These are phyloP conservation scores for Limosa lapponica DNA, from an alignment of 2,797 vertebrate genomes.

Conservation along the genomic window DNA sequence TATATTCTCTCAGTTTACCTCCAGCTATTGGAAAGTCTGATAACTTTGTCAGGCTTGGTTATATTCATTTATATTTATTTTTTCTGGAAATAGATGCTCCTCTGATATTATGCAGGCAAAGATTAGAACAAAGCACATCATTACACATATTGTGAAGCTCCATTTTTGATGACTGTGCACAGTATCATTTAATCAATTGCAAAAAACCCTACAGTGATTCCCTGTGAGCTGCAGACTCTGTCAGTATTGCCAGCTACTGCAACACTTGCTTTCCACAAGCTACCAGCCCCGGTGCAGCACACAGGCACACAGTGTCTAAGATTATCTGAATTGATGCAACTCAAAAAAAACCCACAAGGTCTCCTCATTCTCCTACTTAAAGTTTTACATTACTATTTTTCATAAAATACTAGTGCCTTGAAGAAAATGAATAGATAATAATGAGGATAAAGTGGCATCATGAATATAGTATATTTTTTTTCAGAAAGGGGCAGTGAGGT, in stretches of 20 bases:
- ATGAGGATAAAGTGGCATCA: neutral
- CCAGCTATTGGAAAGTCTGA: neutral
- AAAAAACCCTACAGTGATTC: neutral
- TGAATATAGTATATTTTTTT: neutral
- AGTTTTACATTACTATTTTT: neutral
- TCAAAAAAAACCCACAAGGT: neutral
- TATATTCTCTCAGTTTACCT: neutral
- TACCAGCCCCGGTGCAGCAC: neutral
- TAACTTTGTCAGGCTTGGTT: neutral
- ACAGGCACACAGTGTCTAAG: fast-evolving
- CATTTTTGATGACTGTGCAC: neutral
- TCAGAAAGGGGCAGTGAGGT: neutral
- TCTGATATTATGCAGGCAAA: neutral
- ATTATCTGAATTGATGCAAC: neutral
- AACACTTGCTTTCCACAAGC: neutral
- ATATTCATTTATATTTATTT: neutral
- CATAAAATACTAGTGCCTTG: neutral
- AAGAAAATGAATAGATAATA: neutral
- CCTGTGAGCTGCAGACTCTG: neutral
- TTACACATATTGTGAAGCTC: neutral
- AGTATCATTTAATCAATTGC: neutral
- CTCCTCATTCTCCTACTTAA: neutral
- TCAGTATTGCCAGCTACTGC: neutral
- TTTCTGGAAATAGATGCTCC: neutral
- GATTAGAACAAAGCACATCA: neutral